Conservation (phyloP, 2,113 vertebrate species). For the Apistogramma diplotaenia region DNA sequence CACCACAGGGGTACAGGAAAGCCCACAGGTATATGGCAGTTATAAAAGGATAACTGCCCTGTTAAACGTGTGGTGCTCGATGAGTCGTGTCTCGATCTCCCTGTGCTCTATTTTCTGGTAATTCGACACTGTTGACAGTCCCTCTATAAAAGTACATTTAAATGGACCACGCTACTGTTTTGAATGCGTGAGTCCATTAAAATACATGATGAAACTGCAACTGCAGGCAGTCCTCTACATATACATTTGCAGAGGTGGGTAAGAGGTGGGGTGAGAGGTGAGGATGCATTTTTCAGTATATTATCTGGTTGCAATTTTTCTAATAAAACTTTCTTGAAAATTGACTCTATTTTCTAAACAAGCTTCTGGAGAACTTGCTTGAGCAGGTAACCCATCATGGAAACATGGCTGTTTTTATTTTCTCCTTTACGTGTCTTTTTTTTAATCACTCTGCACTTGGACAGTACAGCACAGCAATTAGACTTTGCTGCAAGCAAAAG, state of each 20-base stretch:
- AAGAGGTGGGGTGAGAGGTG: neutral
- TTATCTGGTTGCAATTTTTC: neutral
- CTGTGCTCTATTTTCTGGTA: neutral
- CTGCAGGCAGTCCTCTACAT: neutral
- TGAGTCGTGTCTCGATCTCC: neutral
- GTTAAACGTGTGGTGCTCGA: neutral
- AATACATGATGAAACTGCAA: neutral
- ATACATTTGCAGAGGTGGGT: neutral
- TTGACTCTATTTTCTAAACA: neutral
- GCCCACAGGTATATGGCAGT: slow-evolving; percentile 47
- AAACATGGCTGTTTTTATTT: neutral
- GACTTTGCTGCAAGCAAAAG: neutral
- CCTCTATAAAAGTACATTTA: neutral
- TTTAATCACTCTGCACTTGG: neutral
- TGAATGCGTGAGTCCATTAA: neutral
- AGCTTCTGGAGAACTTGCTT: neutral
- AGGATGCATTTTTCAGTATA: neutral
- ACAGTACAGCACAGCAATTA: neutral
- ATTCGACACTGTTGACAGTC: neutral
- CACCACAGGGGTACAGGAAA: slow-evolving; percentile 38
- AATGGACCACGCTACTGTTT: neutral
- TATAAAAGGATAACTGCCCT: slow-evolving; percentile 31
- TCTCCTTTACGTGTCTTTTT: too few relatives aligned
- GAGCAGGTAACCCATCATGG: neutral
- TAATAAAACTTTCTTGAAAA: neutral